Conservation (phyloP, 2,797 vertebrate genomes). For the Poeciliopsis presidionis region DNA sequence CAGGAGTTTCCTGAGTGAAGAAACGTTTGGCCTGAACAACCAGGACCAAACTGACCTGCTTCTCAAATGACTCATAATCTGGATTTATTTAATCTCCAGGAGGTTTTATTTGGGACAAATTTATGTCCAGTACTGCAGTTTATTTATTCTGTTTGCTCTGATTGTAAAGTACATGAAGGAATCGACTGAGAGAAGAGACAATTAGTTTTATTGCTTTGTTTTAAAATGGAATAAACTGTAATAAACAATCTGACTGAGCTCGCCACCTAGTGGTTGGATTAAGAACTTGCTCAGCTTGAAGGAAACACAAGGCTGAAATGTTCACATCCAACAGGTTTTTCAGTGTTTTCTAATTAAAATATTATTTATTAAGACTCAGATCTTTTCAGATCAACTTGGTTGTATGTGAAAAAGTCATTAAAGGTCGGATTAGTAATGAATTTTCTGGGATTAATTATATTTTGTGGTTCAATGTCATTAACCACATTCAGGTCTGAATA, state of each 20-base stretch:
- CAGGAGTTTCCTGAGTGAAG: conserved; percentile 57
- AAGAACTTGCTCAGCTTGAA: background rate
- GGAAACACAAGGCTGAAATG: background rate
- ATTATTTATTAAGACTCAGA: background rate
- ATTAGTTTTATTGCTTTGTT: background rate
- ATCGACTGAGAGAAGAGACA: background rate
- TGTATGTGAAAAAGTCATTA: too few species aligned
- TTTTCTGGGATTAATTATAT: too few species aligned
- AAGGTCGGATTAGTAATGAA: too few species aligned
- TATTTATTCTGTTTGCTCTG: conserved; percentile 4
- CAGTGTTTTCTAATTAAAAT: background rate
- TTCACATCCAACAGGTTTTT: background rate
- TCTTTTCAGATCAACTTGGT: background rate
- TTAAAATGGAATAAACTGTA: background rate
- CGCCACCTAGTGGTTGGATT: background rate
- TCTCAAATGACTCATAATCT: background rate
- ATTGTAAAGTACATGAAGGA: background rate
- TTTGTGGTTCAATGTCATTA: too few species aligned
- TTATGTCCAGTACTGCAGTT: conserved; percentile 16
- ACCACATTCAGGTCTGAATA: too few species aligned
- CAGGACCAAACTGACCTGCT: background rate
- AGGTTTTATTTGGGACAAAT: background rate
- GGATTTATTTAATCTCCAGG: background rate
- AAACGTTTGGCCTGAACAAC: conserved; percentile 18
- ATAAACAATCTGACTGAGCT: background rate